phyloP scores from a whole-genome alignment of 2,113 vertebrate species.

The Notechis scutatus region DNA sequence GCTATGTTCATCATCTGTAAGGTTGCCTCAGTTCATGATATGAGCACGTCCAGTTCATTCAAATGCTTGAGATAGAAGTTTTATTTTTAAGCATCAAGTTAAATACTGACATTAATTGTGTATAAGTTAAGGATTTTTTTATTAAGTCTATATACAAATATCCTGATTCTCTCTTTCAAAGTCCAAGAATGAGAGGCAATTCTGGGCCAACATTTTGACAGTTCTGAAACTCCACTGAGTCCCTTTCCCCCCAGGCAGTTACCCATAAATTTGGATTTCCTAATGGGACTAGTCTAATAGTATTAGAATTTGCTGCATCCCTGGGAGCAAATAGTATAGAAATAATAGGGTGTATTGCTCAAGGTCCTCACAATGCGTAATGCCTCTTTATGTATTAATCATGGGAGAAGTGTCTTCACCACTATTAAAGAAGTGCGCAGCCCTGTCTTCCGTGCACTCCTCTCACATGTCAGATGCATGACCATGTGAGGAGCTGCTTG shows the following conservation, averaged over 20 bases:
- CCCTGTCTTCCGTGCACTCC: neutral
- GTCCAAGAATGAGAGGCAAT: neutral
- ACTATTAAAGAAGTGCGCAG: neutral
- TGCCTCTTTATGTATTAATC: neutral
- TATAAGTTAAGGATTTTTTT: neutral
- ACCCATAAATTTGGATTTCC: neutral
- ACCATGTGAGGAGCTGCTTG: neutral
- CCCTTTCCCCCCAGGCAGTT: neutral
- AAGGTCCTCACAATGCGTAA: neutral
- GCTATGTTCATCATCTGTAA: neutral
- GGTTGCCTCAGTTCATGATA: neutral
- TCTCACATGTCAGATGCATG: neutral
- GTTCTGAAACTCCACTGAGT: neutral
- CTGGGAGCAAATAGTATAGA: neutral
- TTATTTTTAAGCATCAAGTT: neutral
- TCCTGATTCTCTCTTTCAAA: neutral
- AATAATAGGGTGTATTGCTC: neutral
- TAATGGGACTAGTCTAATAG: neutral
- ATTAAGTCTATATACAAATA: neutral
- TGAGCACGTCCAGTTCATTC: neutral
- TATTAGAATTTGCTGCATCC: neutral
- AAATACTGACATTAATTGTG: neutral
- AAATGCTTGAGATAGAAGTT: neutral
- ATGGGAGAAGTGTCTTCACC: neutral
- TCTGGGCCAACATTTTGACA: neutral